Base-by-base conservation (phyloP, 2,888 invertebrate species). In the Diploptera punctata region DNA sequence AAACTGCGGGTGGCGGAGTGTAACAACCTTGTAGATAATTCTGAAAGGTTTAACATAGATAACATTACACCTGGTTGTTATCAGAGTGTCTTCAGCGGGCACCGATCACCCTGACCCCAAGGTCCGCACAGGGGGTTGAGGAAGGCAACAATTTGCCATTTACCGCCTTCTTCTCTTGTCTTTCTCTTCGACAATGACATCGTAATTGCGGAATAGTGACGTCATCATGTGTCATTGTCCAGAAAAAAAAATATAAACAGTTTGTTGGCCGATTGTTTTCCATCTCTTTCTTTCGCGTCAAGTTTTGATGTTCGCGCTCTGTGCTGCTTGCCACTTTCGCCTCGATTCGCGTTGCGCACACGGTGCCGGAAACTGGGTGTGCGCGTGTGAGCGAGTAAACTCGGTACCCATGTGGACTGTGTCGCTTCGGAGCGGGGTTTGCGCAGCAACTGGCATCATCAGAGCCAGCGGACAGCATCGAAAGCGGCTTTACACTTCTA, bases 401-500 rank as follows among this genome's bases (percentile, higher is more conserved):
- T 65, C 74, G 74, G 68, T 74, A 74, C 69, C 72, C 74, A 74
- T 74, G 74, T 74, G 74, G 61, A 65, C 33, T 44, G 43, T 10
- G 65, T 43, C n/a, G n/a, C n/a, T n/a, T n/a, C n/a, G 26, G 31
- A 29, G 24, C 65, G 54, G 69, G 60, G 60, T 44, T 60, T 57
- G 68, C 52, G 68, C 57, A 61, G 47, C 67, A 57, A 57, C 57
- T 57, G 57, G 57, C 57, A 29, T 29, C 31, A 16, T 21, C 57
- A 16, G 9, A 57, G n/a, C 52, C 21, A 52, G 24, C 29, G 26
- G n/a, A 13, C 57, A 29, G 57, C 57, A 31, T 57, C 29, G n/a
- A n/a, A 29, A 57, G 57, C 57, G 57, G 29, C 31, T 33, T 33
- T 33, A n/a, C n/a, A n/a, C n/a, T n/a, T n/a, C n/a, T n/a, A n/a